A percentile compares a stretch with the other conserved stretches of the same genome.
Conservation (phyloP, 2,888 invertebrate species). For the Aphidoletes aphidimyza region DNA sequence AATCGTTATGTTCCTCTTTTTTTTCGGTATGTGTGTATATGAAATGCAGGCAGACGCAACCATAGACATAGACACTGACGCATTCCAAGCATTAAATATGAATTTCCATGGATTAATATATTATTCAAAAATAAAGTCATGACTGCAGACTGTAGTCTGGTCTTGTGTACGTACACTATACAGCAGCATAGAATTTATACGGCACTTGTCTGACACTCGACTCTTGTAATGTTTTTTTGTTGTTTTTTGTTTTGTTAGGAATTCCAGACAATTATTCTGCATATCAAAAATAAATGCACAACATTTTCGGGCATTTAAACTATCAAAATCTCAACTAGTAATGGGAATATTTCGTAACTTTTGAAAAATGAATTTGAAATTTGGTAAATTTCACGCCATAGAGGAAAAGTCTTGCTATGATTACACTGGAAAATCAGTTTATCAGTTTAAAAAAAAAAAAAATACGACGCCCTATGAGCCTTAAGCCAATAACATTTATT, state of each 20-base stretch:
- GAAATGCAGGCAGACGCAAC: background rate
- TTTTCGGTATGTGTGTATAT: too few relatives aligned
- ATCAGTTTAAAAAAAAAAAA: too few relatives aligned
- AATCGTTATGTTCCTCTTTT: too few relatives aligned
- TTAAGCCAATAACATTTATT: background rate
- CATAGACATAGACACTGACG: background rate
- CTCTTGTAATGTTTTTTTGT: background rate
- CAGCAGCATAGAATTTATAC: slow-evolving; percentile 5
- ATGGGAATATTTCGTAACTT: too few relatives aligned
- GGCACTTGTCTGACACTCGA: slow-evolving; percentile 25
- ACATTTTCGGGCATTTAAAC: background rate
- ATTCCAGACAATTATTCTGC: background rate
- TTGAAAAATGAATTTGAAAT: too few relatives aligned
- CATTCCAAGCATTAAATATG: slow-evolving; percentile 24
- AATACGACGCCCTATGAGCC: too few relatives aligned
- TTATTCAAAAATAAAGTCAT: background rate
- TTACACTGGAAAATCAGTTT: too few relatives aligned
- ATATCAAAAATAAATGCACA: too few relatives aligned
- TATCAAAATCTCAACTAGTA: too few relatives aligned
- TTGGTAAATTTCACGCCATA: too few relatives aligned
- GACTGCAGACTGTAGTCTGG: background rate
- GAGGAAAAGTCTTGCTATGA: too few relatives aligned
- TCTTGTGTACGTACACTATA: background rate
- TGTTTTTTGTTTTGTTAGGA: background rate
- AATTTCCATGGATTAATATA: background rate